A percentile compares a stretch with the other conserved stretches of the same genome.
Evolutionary conservation across 2,113 vertebrate species (phyloP).

Genomic region (Atractosteus spatula): DNA sequence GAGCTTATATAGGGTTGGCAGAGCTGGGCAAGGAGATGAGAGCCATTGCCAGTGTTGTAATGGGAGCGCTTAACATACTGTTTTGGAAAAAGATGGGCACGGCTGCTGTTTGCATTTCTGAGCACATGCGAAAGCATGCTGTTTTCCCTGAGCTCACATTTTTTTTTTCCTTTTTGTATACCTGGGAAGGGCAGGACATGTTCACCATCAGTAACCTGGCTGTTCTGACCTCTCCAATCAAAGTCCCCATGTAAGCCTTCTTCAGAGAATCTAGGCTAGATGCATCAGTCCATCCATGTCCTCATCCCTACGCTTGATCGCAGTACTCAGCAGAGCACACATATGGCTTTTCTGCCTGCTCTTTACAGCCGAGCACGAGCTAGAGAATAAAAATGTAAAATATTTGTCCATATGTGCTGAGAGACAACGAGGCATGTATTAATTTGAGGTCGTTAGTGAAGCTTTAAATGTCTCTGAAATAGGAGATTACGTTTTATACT

Average conservation of each 20-base stretch:
- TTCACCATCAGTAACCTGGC: not conserved
- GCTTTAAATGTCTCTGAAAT: conserved; percentile 20
- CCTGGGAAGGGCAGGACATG: too few relatives aligned
- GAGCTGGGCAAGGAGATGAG: not conserved
- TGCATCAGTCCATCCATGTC: too few relatives aligned
- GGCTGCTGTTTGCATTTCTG: not conserved
- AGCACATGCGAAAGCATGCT: not conserved
- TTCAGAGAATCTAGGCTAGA: not conserved
- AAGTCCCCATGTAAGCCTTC: not conserved
- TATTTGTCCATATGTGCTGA: not conserved
- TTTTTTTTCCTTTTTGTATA: too few relatives aligned
- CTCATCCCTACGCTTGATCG: too few relatives aligned
- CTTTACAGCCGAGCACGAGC: too few relatives aligned
- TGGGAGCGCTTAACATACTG: not conserved
- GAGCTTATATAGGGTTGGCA: conserved; percentile 1
- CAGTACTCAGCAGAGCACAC: too few relatives aligned
- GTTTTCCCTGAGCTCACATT: too few relatives aligned
- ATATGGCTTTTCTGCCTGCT: too few relatives aligned
- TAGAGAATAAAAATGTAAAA: not conserved
- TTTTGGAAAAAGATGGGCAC: not conserved
- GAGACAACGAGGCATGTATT: conserved; percentile 19
- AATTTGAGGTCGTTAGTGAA: conserved; percentile 22
- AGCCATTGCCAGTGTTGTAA: not conserved
- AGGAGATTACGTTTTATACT: conserved; percentile 20
- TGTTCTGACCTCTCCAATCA: too few relatives aligned